A percentile compares a stretch with the other conserved stretches of the same genome.
Conservation (phyloP, 2,113 vertebrate species). For the Odontesthes bonariensis region DNA sequence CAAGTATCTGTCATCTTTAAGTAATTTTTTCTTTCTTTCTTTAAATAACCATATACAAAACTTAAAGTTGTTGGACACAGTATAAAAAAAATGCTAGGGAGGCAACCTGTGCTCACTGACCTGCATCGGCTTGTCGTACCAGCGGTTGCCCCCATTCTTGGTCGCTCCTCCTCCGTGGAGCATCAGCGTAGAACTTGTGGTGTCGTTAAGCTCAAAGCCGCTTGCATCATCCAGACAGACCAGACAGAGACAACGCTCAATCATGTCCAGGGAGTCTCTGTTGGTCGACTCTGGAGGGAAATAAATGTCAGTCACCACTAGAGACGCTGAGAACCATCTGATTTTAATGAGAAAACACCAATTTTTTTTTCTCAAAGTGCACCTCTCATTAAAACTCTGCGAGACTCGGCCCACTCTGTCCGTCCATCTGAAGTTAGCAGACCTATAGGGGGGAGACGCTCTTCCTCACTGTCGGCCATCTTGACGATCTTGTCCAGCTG, state of each 20-base stretch:
- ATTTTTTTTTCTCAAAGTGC: neutral
- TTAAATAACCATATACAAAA: neutral
- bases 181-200: conserved; percentile 86
- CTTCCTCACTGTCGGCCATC: conserved; percentile 91
- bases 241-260: conserved; percentile 93
- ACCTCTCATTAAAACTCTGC: conserved; percentile 92
- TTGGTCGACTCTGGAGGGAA: conserved; percentile 91
- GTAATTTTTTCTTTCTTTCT: neutral
- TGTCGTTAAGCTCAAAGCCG: conserved; percentile 82
- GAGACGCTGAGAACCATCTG: neutral
- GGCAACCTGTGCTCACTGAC: conserved; percentile 71
- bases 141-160: conserved; percentile 92
- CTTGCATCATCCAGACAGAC: conserved; percentile 90
- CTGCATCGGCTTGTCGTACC: conserved; percentile 99
- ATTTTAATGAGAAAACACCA: neutral
- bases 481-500: conserved; percentile 93
- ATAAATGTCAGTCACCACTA: neutral
- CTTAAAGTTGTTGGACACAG: neutral
- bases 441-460: conserved; percentile 90
- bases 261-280: conserved; percentile 96
- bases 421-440: conserved; percentile 93
- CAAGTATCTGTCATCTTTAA: neutral
- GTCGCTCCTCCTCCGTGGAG: conserved; percentile 90
- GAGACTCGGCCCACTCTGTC: conserved; percentile 92
- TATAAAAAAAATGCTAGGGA: neutral